Conservation (phyloP, 2,113 vertebrate species). For the Acrocephalus arundinaceus region DNA sequence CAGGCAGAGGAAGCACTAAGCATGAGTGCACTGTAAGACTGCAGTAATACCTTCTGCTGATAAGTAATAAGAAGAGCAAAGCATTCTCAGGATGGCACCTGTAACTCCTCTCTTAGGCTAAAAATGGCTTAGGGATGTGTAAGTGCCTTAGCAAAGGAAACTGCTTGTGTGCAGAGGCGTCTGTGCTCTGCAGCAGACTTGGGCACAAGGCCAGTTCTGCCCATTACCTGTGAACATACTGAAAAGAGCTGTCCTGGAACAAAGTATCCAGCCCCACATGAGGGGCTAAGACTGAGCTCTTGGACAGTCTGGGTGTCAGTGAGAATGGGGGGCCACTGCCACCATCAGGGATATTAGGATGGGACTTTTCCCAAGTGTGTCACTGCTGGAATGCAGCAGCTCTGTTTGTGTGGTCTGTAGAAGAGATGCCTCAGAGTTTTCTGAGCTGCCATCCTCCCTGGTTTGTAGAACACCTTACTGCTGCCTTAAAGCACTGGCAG, state of each 20-base stretch:
- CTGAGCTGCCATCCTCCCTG: background rate
- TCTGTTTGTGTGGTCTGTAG: accelerated
- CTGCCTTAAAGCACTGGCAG: background rate
- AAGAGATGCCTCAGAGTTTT: background rate
- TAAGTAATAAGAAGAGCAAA: background rate
- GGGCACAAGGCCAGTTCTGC: background rate
- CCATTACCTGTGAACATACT: background rate
- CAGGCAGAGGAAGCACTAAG: background rate
- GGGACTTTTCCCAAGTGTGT: background rate
- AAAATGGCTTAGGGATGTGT: background rate
- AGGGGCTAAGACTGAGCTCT: background rate
- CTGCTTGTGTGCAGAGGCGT: background rate
- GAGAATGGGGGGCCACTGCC: background rate
- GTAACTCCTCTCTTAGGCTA: background rate
- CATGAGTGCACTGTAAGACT: background rate
- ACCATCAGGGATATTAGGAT: no score
- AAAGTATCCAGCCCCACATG: background rate
- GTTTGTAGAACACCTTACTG: background rate
- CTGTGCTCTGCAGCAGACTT: background rate
- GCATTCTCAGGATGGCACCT: background rate
- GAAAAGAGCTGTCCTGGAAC: accelerated
- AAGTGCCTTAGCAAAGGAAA: background rate
- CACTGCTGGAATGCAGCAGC: background rate
- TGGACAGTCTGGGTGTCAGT: background rate
- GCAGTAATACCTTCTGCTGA: background rate